These are phyloP conservation scores for Oscheius sp. DNA, from an alignment of 1,140 invertebrate genomes.

Conservation along the genomic window DNA sequence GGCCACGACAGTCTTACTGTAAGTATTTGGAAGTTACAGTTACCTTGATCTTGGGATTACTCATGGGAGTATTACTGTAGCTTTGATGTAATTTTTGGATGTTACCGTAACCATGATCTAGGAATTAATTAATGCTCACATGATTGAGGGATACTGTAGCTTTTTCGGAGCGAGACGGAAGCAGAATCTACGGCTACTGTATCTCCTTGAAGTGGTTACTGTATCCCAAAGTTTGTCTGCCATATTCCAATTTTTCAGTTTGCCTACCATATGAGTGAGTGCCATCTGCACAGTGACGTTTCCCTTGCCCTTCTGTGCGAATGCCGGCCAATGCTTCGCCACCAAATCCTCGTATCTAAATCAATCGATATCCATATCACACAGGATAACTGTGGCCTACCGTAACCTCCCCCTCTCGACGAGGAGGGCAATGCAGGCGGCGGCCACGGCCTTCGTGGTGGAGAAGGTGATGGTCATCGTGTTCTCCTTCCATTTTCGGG, in stretches of 20 bases:
- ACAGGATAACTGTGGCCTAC: not conserved
- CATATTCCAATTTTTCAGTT: not conserved
- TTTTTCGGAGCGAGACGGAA: too few relatives aligned
- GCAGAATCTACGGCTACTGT: too few relatives aligned
- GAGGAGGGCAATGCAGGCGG: conserved; percentile 58
- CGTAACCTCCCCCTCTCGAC: conserved; percentile 54
- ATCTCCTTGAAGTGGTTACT: too few relatives aligned
- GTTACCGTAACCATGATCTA: too few relatives aligned
- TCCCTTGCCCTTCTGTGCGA: conserved; percentile 62
- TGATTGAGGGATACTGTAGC: too few relatives aligned
- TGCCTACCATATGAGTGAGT: conserved; percentile 62
- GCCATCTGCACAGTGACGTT: conserved; percentile 62
- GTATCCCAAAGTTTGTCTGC: too few relatives aligned
- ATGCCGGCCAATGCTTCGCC: conserved; percentile 63
- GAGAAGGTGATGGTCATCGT: conserved; percentile 48
- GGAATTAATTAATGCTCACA: too few relatives aligned
- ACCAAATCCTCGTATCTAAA: conserved; percentile 61
- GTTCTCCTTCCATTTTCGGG: conserved; percentile 43
- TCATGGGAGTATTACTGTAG: too few relatives aligned
- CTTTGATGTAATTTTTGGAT: too few relatives aligned
- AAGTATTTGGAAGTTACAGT: too few relatives aligned
- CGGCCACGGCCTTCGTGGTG: conserved; percentile 53
- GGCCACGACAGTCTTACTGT: too few relatives aligned
- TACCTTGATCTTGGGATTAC: too few relatives aligned
- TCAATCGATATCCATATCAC: not conserved